Base-by-base conservation (phyloP, 2,888 invertebrate species). In the Crossocerus cetratus region DNA sequence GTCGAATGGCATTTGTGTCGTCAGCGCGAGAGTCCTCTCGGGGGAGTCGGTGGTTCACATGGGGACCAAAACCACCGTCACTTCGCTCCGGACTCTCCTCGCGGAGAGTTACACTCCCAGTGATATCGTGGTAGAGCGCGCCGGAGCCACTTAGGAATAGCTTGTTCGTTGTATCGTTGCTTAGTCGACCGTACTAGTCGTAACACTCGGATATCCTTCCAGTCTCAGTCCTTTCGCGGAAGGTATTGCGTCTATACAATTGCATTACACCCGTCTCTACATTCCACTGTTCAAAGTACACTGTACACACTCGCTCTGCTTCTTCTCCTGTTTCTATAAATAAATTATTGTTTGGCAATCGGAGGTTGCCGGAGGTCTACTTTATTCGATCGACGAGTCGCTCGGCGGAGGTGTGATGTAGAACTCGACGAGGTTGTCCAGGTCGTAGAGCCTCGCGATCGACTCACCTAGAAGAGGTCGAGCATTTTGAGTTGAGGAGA, bases 341-440 rank as follows among this genome's bases (percentile, higher is more conserved):
- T 83, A 83, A 82, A 81, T 79, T 81, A 84, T 84, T 84, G 76
- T 71, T 84, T 82, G 78, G 80, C 77, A 77, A 32, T 32, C 8
- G 71, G 70, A 69, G 77, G 56, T 13, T 49, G 60, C 59, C 43
- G 44, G 21, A 43, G 13, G 43, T 43, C 65, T 45, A 68, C 58
- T 44, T 81, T 63, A 83, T 60, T 85, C 83, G 69, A 83, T 76
- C 66, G 83, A 81, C 64, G 82, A 72, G 65, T 86, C 83, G 58
- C 84, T 84, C 71, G 84, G 83, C 72, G 85, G 78, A 32, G 88
- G 86, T 63, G 88, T 88, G 74, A 90, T 86, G 76, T 89, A 88
- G 74, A 90, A 87, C 80, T 88, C 89, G 69, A 90, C 87, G 72
- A 90, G 84, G 80, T 90, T 90, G 80, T 90, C 90, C 73, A 90